These are phyloP conservation scores for Eristalis intricaria DNA, from an alignment of 2,888 invertebrate species.

Conservation along the genomic window DNA sequence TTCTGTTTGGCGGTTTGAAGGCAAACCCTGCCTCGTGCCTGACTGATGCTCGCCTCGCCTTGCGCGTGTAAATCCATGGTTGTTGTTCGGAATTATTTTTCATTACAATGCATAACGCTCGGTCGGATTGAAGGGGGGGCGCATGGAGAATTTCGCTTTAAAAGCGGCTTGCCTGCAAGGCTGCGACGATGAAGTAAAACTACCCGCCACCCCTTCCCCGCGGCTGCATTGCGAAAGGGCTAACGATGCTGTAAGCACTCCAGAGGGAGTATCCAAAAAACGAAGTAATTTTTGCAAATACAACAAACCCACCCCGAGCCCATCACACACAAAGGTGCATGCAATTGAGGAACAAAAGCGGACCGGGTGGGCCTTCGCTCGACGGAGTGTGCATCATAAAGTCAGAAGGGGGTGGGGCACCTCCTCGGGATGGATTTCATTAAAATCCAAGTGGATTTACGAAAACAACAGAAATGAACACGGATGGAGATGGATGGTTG, in stretches of 20 bases:
- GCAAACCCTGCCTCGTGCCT: not conserved
- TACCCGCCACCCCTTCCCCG: not conserved
- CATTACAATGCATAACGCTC: constrained; percentile 42
- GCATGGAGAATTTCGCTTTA: not conserved
- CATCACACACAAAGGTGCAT: constrained; percentile 43
- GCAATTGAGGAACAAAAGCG: constrained; percentile 27
- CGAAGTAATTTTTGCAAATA: constrained; percentile 22
- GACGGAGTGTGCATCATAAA: constrained; percentile 56
- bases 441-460: constrained; percentile 28
- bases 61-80: not conserved
- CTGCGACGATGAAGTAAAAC: not conserved
- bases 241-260: constrained; percentile 24
- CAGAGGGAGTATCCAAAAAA: constrained; percentile 29
- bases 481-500: not conserved
- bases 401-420: constrained; percentile 22
- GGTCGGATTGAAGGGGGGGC: not conserved
- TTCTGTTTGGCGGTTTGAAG: not conserved
- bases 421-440: constrained; percentile 37
- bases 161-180: not conserved
- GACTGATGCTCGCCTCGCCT: not conserved
- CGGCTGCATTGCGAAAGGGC: not conserved
- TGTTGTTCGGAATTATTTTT: constrained; percentile 20
- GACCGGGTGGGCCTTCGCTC: not conserved
- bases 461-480: constrained; percentile 1
- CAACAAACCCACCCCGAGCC: not conserved